phyloP scores from a whole-genome alignment of 2,888 invertebrate genomes.

The Halictus quadricinctus region DNA sequence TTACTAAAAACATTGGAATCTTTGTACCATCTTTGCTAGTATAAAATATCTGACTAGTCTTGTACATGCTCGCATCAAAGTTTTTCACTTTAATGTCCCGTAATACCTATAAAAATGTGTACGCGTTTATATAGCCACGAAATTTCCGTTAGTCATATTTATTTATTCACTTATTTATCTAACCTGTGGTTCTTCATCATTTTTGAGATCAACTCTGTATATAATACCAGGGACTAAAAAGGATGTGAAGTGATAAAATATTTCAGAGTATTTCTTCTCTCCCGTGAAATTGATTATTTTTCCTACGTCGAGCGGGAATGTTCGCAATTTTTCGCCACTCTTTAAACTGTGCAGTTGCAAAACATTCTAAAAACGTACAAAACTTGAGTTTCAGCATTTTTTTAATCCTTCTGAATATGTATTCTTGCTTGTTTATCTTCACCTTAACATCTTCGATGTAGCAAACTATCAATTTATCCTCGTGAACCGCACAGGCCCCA shows the following conservation, averaged over 20 bases:
- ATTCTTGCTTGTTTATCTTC: conserved; percentile 58
- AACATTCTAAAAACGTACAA: conserved; percentile 85
- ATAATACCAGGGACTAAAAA: conserved; percentile 95
- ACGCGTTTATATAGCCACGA: background rate
- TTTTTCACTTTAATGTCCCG: conserved; percentile 93
- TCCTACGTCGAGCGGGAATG: conserved; percentile 93
- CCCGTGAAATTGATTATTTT: conserved; percentile 93
- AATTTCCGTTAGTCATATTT: conserved; percentile 2
- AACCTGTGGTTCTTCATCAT: conserved; percentile 83
- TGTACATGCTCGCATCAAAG: conserved; percentile 90
- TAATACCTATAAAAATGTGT: conserved; percentile 85
- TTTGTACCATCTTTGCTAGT: conserved; percentile 95
- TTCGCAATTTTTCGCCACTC: conserved; percentile 88
- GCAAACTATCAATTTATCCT: conserved; percentile 93
- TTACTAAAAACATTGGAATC: conserved; percentile 97
- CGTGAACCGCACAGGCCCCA: conserved; percentile 93
- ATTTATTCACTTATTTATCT: conserved; percentile 25
- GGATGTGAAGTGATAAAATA: conserved; percentile 97
- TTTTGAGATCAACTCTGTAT: conserved; percentile 92
- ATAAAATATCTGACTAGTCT: conserved; percentile 95
- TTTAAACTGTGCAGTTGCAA: conserved; percentile 91
- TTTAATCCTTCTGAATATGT: background rate
- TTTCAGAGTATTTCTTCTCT: conserved; percentile 92
- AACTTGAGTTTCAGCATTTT: background rate
- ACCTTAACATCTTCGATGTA: conserved; percentile 98